phyloP scores from a whole-genome alignment of 2,888 invertebrate species.

The Meganola albula region DNA sequence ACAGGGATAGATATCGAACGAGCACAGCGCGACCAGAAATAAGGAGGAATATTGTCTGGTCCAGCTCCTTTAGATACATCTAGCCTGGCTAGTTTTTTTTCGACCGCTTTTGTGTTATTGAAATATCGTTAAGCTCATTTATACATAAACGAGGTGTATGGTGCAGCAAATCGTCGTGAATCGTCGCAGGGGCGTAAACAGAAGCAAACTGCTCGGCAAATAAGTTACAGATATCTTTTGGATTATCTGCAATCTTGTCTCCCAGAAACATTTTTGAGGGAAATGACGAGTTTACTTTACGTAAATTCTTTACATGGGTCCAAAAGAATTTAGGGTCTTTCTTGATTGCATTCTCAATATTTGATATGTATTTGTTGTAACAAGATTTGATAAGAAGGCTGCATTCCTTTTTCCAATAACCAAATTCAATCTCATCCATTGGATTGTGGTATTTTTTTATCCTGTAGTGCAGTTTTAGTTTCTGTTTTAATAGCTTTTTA shows the following conservation, averaged over 20 bases:
- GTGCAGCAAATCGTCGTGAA: neutral
- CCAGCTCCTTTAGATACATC: neutral
- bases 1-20: neutral
- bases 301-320: conserved; percentile 7
- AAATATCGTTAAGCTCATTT: neutral
- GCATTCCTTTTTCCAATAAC: conserved; percentile 3
- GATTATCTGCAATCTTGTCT: neutral
- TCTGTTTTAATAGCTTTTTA: conserved; percentile 1
- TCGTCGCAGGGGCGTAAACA: conserved; percentile 4
- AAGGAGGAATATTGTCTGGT: too few relatives aligned
- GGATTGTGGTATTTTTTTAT: conserved; percentile 2
- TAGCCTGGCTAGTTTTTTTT: neutral
- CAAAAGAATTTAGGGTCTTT: conserved; percentile 8
- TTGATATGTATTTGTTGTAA: conserved; percentile 6
- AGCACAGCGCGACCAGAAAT: conserved; percentile 1
- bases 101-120: neutral
- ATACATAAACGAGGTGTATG: neutral
- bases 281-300: neutral
- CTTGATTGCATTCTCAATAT: conserved; percentile 6
- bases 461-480: neutral
- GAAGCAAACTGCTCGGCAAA: conserved; percentile 7
- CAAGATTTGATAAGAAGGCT: neutral
- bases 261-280: conserved; percentile 4
- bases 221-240: conserved; percentile 2
- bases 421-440: too few relatives aligned